Conservation (phyloP, 2,113 vertebrate species). For the Plecotus auritus region DNA sequence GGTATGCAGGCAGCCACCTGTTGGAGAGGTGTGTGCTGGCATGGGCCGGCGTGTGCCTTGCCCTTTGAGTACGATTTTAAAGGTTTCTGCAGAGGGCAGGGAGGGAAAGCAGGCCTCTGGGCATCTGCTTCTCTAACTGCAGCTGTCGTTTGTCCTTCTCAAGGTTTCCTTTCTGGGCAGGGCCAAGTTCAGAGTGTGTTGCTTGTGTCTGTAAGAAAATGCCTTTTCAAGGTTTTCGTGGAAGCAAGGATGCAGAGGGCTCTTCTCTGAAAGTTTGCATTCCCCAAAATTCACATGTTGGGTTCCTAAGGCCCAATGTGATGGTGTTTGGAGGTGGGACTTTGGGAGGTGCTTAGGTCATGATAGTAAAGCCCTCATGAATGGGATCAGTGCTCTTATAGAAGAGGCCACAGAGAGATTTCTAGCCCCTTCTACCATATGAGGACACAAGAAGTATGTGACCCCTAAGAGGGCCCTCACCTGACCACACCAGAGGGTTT, state of each 20-base stretch:
- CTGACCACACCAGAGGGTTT: neutral
- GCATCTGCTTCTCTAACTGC: conserved; percentile 8
- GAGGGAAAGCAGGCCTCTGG: conserved; percentile 43
- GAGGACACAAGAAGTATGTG: neutral
- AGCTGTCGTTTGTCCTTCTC: conserved; percentile 57
- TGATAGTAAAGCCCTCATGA: neutral
- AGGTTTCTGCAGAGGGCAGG: neutral
- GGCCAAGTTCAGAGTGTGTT: neutral
- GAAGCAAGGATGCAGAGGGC: neutral
- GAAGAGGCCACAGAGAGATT: neutral
- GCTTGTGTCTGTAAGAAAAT: neutral
- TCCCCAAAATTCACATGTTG: neutral
- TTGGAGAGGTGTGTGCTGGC: conserved; percentile 35
- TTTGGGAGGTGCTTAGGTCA: neutral
- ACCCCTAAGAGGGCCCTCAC: neutral
- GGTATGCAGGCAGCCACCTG: conserved; percentile 11
- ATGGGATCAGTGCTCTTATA: neutral
- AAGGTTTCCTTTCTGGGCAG: conserved; percentile 53
- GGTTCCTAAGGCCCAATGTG: neutral
- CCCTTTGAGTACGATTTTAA: neutral
- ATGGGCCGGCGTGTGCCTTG: conserved; percentile 27
- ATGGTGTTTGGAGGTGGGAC: neutral
- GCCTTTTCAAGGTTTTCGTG: neutral
- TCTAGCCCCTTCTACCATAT: neutral
- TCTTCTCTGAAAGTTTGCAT: neutral